These are phyloP conservation scores for Campoletis sonorensis DNA, from an alignment of 1,140 invertebrate species.

Conservation along the genomic window DNA sequence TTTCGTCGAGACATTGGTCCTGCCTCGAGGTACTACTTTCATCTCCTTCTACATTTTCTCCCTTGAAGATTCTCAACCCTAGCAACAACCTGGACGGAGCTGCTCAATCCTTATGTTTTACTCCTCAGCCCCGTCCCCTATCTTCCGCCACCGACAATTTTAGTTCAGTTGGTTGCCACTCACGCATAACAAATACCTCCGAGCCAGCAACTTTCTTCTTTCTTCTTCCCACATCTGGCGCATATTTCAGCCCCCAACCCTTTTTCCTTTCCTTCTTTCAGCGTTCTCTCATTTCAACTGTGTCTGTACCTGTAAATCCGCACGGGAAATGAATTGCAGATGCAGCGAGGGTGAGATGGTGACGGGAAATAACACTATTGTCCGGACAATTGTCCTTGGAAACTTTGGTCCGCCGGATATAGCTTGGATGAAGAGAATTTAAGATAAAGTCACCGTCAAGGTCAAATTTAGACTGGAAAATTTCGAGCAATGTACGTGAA, in stretches of 20 bases:
- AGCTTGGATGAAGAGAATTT: background rate
- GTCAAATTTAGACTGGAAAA: too few species aligned
- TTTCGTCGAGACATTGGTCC: conserved; percentile 37
- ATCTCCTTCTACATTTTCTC: conserved; percentile 51
- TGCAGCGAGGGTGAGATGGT: conserved; percentile 12
- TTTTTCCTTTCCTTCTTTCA: background rate
- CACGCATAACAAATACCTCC: conserved; percentile 55
- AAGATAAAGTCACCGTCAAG: too few species aligned
- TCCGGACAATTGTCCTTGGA: background rate
- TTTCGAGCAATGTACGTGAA: too few species aligned
- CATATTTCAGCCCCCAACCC: background rate
- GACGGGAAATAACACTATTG: background rate
- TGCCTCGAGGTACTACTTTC: conserved; percentile 36
- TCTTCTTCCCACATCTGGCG: conserved; percentile 20
- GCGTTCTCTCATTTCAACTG: conserved; percentile 5
- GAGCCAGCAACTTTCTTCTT: conserved; percentile 46
- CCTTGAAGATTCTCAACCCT: background rate
- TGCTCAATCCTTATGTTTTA: conserved; percentile 65
- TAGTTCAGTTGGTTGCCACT: conserved; percentile 48
- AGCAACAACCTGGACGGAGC: conserved; percentile 55
- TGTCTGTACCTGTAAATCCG: conserved; percentile 49
- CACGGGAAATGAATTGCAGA: conserved; percentile 56
- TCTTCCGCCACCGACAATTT: conserved; percentile 15
- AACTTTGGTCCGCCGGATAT: background rate
- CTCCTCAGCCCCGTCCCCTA: background rate